Evolutionary conservation across 2,797 vertebrate genomes (phyloP).

Genomic region (Syngnathus rostellatus): DNA sequence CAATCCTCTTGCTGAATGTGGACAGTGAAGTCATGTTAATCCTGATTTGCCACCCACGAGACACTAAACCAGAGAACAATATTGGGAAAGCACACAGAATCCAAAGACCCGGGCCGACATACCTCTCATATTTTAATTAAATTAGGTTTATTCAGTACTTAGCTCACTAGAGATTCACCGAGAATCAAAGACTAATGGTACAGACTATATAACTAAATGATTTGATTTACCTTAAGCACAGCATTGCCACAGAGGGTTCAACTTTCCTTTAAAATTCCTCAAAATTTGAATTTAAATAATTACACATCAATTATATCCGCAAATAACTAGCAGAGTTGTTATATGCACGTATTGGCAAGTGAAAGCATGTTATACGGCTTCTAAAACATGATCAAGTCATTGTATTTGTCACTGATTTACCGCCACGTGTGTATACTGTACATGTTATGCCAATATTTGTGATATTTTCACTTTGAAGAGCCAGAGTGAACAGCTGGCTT

Average conservation of each 20-base stretch:
- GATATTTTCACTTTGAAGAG: constrained; percentile 11
- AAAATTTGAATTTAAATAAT: no score
- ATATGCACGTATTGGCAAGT: no score
- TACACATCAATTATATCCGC: no score
- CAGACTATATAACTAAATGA: no score
- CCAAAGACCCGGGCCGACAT: background rate
- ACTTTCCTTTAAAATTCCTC: no score
- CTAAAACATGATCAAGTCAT: background rate
- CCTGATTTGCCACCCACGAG: background rate
- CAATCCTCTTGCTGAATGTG: background rate
- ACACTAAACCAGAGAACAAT: background rate
- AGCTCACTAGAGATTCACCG: no score
- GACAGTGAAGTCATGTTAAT: background rate
- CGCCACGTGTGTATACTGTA: background rate
- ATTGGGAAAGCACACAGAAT: background rate
- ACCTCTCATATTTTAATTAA: no score
- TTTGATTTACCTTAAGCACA: no score
- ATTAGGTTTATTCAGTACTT: background rate
- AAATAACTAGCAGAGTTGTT: no score
- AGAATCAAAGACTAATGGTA: no score
- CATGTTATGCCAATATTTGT: constrained; percentile 11
- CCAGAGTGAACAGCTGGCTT: constrained; percentile 20
- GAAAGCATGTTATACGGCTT: background rate
- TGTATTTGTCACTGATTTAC: background rate
- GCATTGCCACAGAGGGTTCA: no score